Evolutionary conservation across 2,888 invertebrate genomes (phyloP).

Genomic region (Apotomis turbidana): DNA sequence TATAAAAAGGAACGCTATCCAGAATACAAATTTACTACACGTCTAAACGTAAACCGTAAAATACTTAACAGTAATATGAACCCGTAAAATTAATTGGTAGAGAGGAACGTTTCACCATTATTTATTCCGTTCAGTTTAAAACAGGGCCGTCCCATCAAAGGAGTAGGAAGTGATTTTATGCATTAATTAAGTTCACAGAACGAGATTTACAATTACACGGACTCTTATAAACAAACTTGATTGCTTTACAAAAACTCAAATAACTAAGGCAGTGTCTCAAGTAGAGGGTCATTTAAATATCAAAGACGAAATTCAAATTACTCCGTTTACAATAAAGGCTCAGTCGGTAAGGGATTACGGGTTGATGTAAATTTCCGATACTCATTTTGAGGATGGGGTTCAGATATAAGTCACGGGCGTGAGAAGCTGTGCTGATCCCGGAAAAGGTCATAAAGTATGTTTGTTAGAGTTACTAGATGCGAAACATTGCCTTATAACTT

Average conservation of each 20-base stretch:
- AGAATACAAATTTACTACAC: slow-evolving; percentile 14
- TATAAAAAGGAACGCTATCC: neutral
- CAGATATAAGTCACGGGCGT: slow-evolving; percentile 71
- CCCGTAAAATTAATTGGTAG: slow-evolving; percentile 54
- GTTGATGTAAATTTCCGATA: slow-evolving; percentile 83
- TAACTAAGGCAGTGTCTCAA: slow-evolving; percentile 84
- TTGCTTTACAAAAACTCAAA: slow-evolving; percentile 84
- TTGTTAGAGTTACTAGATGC: slow-evolving; percentile 27
- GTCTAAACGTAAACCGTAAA: slow-evolving; percentile 19
- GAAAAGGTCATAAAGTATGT: slow-evolving; percentile 41
- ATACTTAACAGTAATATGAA: slow-evolving; percentile 41
- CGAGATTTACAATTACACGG: slow-evolving; percentile 82
- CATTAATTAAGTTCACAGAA: slow-evolving; percentile 80
- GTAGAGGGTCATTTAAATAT: slow-evolving; percentile 83
- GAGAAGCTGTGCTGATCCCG: slow-evolving; percentile 45
- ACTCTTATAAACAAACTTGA: slow-evolving; percentile 82
- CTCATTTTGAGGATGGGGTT: slow-evolving; percentile 81
- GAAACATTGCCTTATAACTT: slow-evolving; percentile 25
- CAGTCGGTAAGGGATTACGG: slow-evolving; percentile 80
- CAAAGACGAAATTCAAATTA: slow-evolving; percentile 84
- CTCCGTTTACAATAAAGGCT: slow-evolving; percentile 83
- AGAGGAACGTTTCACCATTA: slow-evolving; percentile 52
- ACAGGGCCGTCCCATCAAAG: slow-evolving; percentile 64
- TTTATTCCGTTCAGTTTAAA: slow-evolving; percentile 63
- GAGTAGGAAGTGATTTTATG: slow-evolving; percentile 72